Evolutionary conservation across 2,888 invertebrate species (phyloP).

Genomic region (Dolichomitus sp.): DNA sequence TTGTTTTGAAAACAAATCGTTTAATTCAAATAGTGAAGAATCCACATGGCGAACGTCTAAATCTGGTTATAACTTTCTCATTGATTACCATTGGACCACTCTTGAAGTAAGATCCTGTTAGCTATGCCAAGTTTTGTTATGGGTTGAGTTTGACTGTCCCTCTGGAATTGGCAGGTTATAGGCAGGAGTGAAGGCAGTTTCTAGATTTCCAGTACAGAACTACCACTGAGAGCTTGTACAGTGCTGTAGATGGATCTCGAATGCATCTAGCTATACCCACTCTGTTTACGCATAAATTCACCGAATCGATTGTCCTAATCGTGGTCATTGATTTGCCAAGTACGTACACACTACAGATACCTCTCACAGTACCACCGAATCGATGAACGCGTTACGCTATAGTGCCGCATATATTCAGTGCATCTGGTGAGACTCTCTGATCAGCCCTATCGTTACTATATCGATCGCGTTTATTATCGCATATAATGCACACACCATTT

Average conservation of each 20-base stretch:
- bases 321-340: conserved; percentile 21
- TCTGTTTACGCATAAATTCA: conserved; percentile 11
- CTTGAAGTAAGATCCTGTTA: neutral
- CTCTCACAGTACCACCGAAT: neutral
- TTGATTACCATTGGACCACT: neutral
- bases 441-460: conserved; percentile 23
- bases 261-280: neutral
- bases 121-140: neutral
- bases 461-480: conserved; percentile 28
- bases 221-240: conserved; percentile 4
- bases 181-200: neutral
- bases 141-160: neutral
- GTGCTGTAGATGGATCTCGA: neutral
- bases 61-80: neutral
- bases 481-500: conserved; percentile 21
- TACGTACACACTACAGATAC: conserved; percentile 12
- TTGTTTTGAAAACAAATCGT: neutral
- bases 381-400: conserved; percentile 3
- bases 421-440: conserved; percentile 20
- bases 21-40: neutral
- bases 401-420: conserved; percentile 8
- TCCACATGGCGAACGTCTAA: neutral
- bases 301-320: conserved; percentile 20
- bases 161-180: conserved; percentile 1
- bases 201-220: neutral